Base-by-base conservation (phyloP, 2,113 vertebrate species). In the Cricetomys ansorgei region DNA sequence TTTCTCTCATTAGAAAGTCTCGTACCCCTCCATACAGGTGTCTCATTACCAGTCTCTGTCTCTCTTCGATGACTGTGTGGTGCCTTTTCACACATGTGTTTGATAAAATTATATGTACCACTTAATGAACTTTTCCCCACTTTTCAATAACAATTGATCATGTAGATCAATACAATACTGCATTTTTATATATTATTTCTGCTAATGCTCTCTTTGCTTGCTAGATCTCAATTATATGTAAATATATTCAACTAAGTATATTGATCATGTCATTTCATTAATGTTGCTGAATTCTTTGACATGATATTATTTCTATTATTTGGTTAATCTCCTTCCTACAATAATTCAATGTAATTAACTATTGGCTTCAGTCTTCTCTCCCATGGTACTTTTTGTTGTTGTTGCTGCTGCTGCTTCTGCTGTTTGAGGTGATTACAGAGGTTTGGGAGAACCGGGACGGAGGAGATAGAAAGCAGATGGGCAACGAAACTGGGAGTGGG, bases 71-170 rank as follows among this genome's bases (percentile, higher is more conserved):
- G 83, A 94, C 50, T 79, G 0, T 48, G 27, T 55, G 29, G 16
- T 59, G 34, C 10, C 89, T 75, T 95, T 94, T 81, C 27, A 93
- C 50, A 57, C 6, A 45, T 34, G 0, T 9, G n/a, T 45, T 93
- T 31, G 48, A n/a, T 76, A 93, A 87, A 83, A 29, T 75, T 95
- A 85, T 80, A 88, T 70, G 45, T 79, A 23, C 4, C 89, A 7
- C 45, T 77, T 91, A 53, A 72, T 65, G 13, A 13, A 12, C 55
- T 84, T 48, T 9, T 88, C 7, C 5, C 1, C 48, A 43, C 23
- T 95, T 91, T 81, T 29, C 21, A 88, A 59, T 88, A 65, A 43
- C 45, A 69, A 94, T 91, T 91, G 48, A 48, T 79, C 86, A 75
- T 57, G 92, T 80, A 57, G 1, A 10, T n/a, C 12, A 62, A 40